Base-by-base conservation (phyloP, 1,140 invertebrate genomes). In the Drosophila orosa region DNA sequence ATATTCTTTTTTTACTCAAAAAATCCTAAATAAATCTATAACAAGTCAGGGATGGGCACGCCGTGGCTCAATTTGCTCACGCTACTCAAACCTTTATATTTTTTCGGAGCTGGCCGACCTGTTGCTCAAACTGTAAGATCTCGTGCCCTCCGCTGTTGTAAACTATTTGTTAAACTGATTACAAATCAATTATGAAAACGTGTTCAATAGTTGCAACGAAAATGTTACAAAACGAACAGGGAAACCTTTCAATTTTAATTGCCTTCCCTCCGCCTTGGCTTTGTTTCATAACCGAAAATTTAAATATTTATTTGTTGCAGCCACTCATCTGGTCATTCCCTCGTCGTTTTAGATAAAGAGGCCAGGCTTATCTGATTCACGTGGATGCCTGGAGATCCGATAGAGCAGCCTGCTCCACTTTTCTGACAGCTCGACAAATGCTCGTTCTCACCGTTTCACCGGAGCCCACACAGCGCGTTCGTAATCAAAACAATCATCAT, bases 371-470 rank as follows among this genome's bases (percentile, higher is more conserved):
- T 71, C 50, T 71, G 68, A 71, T 71, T 71, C 68, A 71, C 68
- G 68, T 71, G 68, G 68, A 54, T 35, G 29, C 12, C 31, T 22
- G 50, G 19, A 54, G 31, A 54, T 35, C 27, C 22, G 52, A 33
- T 48, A 35, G 52, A 13, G 33, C 42, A 15, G 50, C 13, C 13
- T 71, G 68, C 68, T 72, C 68, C 35, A 72, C 19, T 71, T 71
- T 33, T 56, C 65, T 71, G 65, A 71, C 67, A 71, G 67, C 67
- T 71, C 31, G 65, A 71, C 66, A 71, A 71, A 71, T 71, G 67
- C 42, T 47, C 40, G 33, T 58, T 68, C 45, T 66, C 65, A 66
- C 59, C 59, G 35, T 29, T 33, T 19, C 25, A 17, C 6, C 40
- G 52, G 15, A 33, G 66, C 66, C 63, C 66, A 69, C 66, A 69